Evolutionary conservation across 2,113 vertebrate genomes (phyloP).

Genomic region (Hippocampus zosterae): DNA sequence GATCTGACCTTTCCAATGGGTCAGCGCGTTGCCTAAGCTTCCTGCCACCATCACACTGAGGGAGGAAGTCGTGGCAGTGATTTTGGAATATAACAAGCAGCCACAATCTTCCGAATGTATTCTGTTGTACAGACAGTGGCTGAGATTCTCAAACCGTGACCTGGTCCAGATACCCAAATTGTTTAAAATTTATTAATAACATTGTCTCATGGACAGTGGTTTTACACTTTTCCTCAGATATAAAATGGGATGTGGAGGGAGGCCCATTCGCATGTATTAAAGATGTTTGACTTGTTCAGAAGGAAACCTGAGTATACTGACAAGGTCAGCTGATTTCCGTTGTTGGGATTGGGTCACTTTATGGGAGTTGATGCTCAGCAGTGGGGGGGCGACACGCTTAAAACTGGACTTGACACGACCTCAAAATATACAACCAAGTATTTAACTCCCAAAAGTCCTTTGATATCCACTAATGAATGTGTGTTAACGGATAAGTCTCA

Average conservation of each 20-base stretch:
- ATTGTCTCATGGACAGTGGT: background rate
- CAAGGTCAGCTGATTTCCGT: constrained; percentile 32
- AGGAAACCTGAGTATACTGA: constrained; percentile 11
- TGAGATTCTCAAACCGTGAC: too few relatives aligned
- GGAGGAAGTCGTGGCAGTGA: background rate
- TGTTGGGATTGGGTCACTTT: constrained; percentile 28
- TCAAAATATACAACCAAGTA: constrained; percentile 15
- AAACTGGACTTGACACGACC: constrained; percentile 22
- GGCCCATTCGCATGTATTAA: constrained; percentile 20
- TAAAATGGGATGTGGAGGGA: constrained; percentile 24
- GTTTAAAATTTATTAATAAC: background rate
- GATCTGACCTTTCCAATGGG: constrained; percentile 33
- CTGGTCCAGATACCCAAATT: too few relatives aligned
- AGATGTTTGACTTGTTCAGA: constrained; percentile 28
- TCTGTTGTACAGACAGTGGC: too few relatives aligned
- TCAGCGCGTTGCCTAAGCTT: constrained; percentile 11
- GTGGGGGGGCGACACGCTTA: constrained; percentile 7
- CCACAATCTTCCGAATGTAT: too few relatives aligned
- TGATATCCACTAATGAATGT: constrained; percentile 33
- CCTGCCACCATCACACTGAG: constrained; percentile 21
- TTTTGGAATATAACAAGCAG: too few relatives aligned
- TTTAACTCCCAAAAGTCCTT: constrained; percentile 34
- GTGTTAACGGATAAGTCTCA: constrained; percentile 43
- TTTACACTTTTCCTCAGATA: constrained; percentile 11
- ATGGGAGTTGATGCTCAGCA: constrained; percentile 39